Evolutionary conservation across 1,140 invertebrate genomes (phyloP), one percentile per base, ranked within the genome.

Genomic region (Delia radicum): DNA sequence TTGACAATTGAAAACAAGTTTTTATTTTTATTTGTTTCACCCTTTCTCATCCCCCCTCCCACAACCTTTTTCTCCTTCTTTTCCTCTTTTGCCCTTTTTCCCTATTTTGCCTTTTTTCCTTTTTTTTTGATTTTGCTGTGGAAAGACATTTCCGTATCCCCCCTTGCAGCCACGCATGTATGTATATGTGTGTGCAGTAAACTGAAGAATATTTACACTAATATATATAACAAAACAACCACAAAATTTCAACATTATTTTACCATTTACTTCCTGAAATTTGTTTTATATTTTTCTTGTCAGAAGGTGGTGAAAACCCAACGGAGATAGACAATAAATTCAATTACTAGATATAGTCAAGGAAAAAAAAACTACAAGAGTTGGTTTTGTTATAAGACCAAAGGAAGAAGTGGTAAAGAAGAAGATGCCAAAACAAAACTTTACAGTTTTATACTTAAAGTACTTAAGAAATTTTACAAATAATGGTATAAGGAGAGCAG

Each of bases 321-420:
- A 69, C n/a, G 65, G 65, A 69, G 65, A 33, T 69, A 69, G 65
- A 69, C 65, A 69, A 69, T 69, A 69, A 69, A 69, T 69, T 69
- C 65, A 69, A 69, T 69, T 69, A 69, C 65, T 18, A 55, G 48
- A n/a, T 21, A 55, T 3, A 55, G 48, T 55, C 18, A 55, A 55
- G 48, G 12, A 55, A 18, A n/a, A 55, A 55, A 21, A 55, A 7
- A 55, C 48, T 5, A 42, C 37, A 10, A 42, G 15, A 42, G 10
- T 42, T 42, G 10, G 37, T 33, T 33, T 5, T n/a, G 4, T 33
- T 33, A 33, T 33, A 33, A 33, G 31, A 48, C 12, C 42, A 48
- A 1, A 48, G 5, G 2, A 48, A 4, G 1, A 48, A 46, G 6
- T 46, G 6, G 42, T 13, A 12, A 5, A 10, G 1, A 3, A 21